These are phyloP conservation scores for Silurus asotus DNA, from an alignment of 2,113 vertebrate species.

Conservation along the genomic window DNA sequence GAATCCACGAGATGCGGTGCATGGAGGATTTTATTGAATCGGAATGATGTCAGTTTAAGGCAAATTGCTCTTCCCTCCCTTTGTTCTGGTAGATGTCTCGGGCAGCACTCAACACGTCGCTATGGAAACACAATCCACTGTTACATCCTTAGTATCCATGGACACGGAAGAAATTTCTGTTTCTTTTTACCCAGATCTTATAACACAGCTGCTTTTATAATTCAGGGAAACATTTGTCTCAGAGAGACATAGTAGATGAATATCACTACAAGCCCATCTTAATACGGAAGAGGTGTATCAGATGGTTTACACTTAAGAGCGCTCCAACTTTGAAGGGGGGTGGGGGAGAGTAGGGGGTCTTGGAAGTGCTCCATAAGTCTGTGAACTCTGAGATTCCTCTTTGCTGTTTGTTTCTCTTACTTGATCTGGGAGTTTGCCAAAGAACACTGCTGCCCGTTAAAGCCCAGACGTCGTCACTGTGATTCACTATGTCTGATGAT, in stretches of 20 bases:
- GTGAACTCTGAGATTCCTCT: background rate
- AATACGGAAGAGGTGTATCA: background rate
- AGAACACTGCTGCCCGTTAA: constrained; percentile 1
- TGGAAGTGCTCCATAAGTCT: background rate
- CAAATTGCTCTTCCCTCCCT: constrained; percentile 32
- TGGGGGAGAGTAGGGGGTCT: no score
- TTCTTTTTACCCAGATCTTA: background rate
- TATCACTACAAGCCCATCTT: background rate
- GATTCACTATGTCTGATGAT: constrained; percentile 16
- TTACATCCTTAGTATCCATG: constrained; percentile 55
- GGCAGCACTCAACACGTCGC: constrained; percentile 46
- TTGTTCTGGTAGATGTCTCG: constrained; percentile 30
- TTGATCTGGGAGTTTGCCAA: background rate
- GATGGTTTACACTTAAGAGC: background rate
- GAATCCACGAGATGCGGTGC: background rate
- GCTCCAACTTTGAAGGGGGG: background rate
- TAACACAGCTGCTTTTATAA: constrained; percentile 10
- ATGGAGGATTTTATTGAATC: constrained; percentile 24
- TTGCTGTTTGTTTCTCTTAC: background rate
- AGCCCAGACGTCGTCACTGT: constrained; percentile 6
- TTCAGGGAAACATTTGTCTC: background rate
- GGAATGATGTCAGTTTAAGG: constrained; percentile 30
- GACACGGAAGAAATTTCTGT: constrained; percentile 47
- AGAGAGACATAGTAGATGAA: background rate
- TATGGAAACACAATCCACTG: constrained; percentile 56